Evolutionary conservation across 1,140 invertebrate species (phyloP), one percentile per base, ranked within the genome.

Genomic region (Agrilus planipennis): DNA sequence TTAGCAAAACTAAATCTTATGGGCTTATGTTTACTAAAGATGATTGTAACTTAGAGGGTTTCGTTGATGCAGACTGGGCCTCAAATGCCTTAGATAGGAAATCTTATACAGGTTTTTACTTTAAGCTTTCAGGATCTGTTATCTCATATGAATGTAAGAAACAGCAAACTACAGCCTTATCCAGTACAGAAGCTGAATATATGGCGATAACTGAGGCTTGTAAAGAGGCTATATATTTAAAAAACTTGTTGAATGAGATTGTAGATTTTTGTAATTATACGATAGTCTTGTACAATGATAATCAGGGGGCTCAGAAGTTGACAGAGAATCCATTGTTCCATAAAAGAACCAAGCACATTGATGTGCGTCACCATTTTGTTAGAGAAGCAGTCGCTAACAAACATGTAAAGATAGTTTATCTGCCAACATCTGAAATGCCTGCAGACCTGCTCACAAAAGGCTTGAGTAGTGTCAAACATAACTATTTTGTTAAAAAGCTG

Each of bases 31-130:
- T 21, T 42, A 10, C 15, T 7, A 41, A 42, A 38, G 14, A 44
- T 23, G 27, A 30, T 23, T 21, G 30, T 35, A 25, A 37, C 15
- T 30, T 48, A 14, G 12, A 34, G 34, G 56, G 53, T 16, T 65
- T 52, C 51, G 47, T 52, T 16, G 65, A 67, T 46, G 53, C 66
- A 1, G 63, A 67, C 45, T 64, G 54, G 48, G 60, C 44, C 27
- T 44, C 38, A 40, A 39, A 57, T 37, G 18, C 16, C 1, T 23
- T 48, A 2, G 53, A 58, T 41, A 23, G 57, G 19, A 44, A 37
- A 12, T 57, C 54, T 0, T 50, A 46, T 45, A 47, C 46, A 35
- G 52, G 55, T 12, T 55, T 47, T 39, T 39, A 17, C 31, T 57
- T 53, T 44, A 43, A 38, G 31, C 34, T 50, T 2, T 38, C 16